Base-by-base conservation (phyloP, 2,888 invertebrate genomes). In the Lycocerus yunnanus region DNA sequence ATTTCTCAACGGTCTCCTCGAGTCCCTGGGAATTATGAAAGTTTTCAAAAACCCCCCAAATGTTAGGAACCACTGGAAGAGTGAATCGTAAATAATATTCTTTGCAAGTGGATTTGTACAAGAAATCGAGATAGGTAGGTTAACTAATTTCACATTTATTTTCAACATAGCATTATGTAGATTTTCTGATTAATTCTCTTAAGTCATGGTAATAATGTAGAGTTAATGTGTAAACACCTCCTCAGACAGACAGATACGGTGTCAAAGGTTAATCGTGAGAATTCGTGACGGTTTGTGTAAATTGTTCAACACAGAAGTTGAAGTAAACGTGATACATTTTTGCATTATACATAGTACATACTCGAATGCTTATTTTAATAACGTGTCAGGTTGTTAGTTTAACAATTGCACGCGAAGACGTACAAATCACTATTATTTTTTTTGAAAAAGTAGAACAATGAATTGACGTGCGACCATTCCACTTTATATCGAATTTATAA, bases 141-240 rank as follows among this genome's bases (percentile, higher is more conserved):
- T 63, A 70, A 70, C 70, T 58, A 70, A 61, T 70, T 70, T 70
- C 70, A 63, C 65, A 63, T 43, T 70, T 65, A 20, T n/a, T 21
- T 60, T 24, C 43, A 63, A 14, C 21, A 70, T 66, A 71, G 69
- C 60, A 74, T 80, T 80, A 80, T 81, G 79, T 79, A 81, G 81
- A 82, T 82, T 81, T 80, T 80, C 81, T 80, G 82, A 82, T 82
- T 82, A 82, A 82, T 82, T 81, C 80, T 67, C 78, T 73, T 78
- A 68, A 77, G 77, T 69, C 76, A 71, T 59, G 71, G 80, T 79
- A 82, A 82, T 81, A 74, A 81, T 79, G 82, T 81, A 81, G 81
- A 83, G 80, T 83, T 84, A 83, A 84, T 84, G 82, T 84, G 84
- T 83, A 84, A 84, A 84, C 84, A 84, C 84, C 82, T 84, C 78